Evolutionary conservation across 2,797 vertebrate species (phyloP).

Genomic region (Rhodeus uyekii): DNA sequence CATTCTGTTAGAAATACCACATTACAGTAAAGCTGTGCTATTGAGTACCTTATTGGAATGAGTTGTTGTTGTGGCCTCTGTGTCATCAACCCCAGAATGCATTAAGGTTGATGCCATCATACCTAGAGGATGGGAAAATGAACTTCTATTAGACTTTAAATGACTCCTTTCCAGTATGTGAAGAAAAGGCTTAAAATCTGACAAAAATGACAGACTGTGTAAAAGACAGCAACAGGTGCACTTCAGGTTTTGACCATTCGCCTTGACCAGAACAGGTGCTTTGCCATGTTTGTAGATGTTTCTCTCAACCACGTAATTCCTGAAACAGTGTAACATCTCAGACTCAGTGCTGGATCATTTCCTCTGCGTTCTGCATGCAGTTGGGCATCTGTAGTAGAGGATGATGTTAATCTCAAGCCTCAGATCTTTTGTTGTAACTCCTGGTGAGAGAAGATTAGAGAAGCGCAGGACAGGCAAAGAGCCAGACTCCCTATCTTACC

Average conservation of each 20-base stretch:
- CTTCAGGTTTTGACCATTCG: neutral
- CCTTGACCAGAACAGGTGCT: conserved; percentile 34
- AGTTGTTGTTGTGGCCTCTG: neutral
- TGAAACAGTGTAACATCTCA: neutral
- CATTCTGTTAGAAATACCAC: neutral
- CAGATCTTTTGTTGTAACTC: conserved; percentile 49
- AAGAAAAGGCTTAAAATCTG: neutral
- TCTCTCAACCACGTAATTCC: neutral
- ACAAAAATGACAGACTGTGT: neutral
- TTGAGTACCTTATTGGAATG: neutral
- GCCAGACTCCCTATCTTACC: conserved; percentile 19
- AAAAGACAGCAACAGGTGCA: conserved; percentile 39
- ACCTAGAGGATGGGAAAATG: neutral
- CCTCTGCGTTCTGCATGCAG: neutral
- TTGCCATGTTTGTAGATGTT: conserved; percentile 2
- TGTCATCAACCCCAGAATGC: conserved; percentile 2
- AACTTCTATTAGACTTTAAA: neutral
- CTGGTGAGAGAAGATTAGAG: conserved; percentile 43
- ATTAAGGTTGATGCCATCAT: neutral
- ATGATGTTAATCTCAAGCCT: conserved; percentile 32
- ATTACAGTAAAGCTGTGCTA: neutral
- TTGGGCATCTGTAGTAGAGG: conserved; percentile 37
- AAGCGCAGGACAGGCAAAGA: conserved; percentile 24
- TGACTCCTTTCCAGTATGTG: neutral
- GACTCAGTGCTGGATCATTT: neutral